Conservation (phyloP, 2,888 invertebrate species). For the Apamea epomidion region DNA sequence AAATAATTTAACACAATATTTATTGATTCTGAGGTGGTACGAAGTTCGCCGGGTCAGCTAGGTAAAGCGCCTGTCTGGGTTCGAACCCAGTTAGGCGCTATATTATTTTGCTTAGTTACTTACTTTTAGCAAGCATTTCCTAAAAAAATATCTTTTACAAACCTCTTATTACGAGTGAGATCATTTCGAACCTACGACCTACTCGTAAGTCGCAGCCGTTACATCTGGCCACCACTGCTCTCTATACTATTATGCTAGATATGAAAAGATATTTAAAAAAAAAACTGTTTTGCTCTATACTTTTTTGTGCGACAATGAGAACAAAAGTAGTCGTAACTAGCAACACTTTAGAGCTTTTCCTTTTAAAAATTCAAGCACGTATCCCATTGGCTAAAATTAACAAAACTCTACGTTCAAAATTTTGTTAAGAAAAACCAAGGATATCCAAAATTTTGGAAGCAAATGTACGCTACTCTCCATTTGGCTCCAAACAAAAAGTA, state of each 20-base stretch:
- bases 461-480: conserved; percentile 67
- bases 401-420: conserved; percentile 50
- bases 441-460: conserved; percentile 57
- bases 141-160: too few relatives aligned
- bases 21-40: too few relatives aligned
- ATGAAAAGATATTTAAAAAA: background rate
- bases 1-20: too few relatives aligned
- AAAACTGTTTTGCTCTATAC: background rate
- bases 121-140: too few relatives aligned
- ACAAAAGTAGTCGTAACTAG: background rate
- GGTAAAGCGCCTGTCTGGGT: too few relatives aligned
- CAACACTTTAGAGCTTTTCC: conserved; percentile 1
- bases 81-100: too few relatives aligned
- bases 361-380: conserved; percentile 32
- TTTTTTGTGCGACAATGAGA: background rate
- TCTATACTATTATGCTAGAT: background rate
- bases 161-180: too few relatives aligned
- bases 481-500: conserved; percentile 84
- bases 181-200: too few relatives aligned
- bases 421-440: conserved; percentile 54
- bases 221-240: too few relatives aligned
- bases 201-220: too few relatives aligned
- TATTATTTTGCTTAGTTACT: too few relatives aligned
- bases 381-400: conserved; percentile 55
- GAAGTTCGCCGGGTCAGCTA: too few relatives aligned